Evolutionary conservation across 2,888 invertebrate genomes (phyloP).

Genomic region (Prosapia bicincta): DNA sequence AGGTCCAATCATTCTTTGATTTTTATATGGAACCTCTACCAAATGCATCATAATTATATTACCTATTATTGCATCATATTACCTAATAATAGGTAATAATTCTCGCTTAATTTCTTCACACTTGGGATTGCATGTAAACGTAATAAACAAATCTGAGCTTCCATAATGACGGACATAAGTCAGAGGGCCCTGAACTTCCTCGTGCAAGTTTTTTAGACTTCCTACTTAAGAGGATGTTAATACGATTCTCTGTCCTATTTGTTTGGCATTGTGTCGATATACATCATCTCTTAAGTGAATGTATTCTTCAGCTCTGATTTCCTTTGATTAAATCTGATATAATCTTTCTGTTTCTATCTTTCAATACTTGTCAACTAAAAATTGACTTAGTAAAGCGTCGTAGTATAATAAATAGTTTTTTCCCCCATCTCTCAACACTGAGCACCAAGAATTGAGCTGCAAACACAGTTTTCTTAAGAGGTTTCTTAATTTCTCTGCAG

Average conservation of each 20-base stretch:
- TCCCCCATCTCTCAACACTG: neutral
- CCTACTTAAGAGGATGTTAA: neutral
- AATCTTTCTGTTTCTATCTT: neutral
- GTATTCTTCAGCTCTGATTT: neutral
- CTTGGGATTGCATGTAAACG: slow-evolving; percentile 23
- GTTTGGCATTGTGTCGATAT: neutral
- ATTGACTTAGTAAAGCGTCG: neutral
- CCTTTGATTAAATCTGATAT: neutral
- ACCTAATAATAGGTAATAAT: neutral
- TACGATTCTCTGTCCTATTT: neutral
- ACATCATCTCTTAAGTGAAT: neutral
- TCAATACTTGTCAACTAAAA: neutral
- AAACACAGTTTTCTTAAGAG: slow-evolving; percentile 16
- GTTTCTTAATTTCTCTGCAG: neutral
- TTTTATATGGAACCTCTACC: neutral
- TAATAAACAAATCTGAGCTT: slow-evolving; percentile 44
- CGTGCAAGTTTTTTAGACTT: neutral
- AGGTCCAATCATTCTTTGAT: neutral
- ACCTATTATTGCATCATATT: too few relatives aligned
- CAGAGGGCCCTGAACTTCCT: neutral
- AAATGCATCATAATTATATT: neutral
- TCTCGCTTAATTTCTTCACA: neutral
- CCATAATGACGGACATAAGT: slow-evolving; percentile 27
- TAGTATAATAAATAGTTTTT: neutral
- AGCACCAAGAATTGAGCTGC: neutral